Percentiles rank a stretch among this genome's conserved stretches.
These are phyloP conservation scores for Charadrius vociferus DNA, from an alignment of 2,113 vertebrate species.

Conservation along the genomic window DNA sequence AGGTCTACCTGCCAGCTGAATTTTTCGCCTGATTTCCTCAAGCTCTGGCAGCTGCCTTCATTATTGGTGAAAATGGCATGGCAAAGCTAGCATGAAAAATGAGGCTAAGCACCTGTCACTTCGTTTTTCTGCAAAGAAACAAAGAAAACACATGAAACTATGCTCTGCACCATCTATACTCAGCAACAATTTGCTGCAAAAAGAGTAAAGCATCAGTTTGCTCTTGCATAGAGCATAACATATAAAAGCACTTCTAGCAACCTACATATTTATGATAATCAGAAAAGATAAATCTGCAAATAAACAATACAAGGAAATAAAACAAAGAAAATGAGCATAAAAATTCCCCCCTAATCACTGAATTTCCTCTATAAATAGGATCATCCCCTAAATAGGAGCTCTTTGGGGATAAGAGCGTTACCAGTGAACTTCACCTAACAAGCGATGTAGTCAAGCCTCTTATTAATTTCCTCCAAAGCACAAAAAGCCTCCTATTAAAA, in stretches of 20 bases:
- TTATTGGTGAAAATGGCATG: slow-evolving; percentile 67
- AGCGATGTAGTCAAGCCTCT: neutral
- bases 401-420: neutral
- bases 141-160: slow-evolving; percentile 48
- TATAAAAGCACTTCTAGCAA: neutral
- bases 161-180: slow-evolving; percentile 27
- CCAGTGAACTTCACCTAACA: neutral
- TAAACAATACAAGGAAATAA: neutral
- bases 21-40: slow-evolving; percentile 69
- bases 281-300: neutral
- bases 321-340: neutral
- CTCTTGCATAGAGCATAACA: neutral
- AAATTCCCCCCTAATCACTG: neutral
- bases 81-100: slow-evolving; percentile 70
- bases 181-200: slow-evolving; percentile 32
- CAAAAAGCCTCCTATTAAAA: neutral
- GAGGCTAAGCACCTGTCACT: slow-evolving; percentile 71
- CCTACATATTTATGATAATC: slow-evolving; percentile 36
- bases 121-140: slow-evolving; percentile 65
- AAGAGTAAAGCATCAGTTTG: slow-evolving; percentile 7
- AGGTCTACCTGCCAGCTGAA: slow-evolving; percentile 72
- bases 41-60: slow-evolving; percentile 68
- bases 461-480: neutral
- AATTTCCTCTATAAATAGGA: neutral
- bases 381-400: neutral